Percentiles rank a stretch among this genome's conserved stretches.
Evolutionary conservation across 64 coral and sea anemone species (phyloP).

Genomic region (Porites lutea): DNA sequence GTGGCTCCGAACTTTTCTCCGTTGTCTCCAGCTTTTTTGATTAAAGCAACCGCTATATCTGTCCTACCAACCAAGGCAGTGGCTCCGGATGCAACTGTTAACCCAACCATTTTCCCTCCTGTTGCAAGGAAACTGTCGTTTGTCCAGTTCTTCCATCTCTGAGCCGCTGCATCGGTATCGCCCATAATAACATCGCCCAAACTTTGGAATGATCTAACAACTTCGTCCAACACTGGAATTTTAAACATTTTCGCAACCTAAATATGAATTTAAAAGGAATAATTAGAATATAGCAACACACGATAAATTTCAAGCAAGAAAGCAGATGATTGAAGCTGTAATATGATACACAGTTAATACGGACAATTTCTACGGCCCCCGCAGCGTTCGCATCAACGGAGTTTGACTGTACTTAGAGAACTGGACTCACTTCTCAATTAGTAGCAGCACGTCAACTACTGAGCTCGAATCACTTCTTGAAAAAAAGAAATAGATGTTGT

Average conservation of each 20-base stretch:
- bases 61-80: neutral
- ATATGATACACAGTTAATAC: too few relatives aligned
- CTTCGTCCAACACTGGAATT: neutral
- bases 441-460: too few relatives aligned
- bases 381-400: too few relatives aligned
- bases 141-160: neutral
- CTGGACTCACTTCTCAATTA: too few relatives aligned
- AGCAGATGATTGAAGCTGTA: too few relatives aligned
- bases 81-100: conserved; percentile 1
- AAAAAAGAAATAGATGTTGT: too few relatives aligned
- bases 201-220: conserved; percentile 1
- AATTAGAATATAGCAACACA: too few relatives aligned
- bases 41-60: neutral
- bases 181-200: neutral
- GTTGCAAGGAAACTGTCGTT: conserved; percentile 10
- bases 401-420: too few relatives aligned
- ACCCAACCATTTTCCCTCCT: neutral
- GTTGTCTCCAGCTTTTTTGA: neutral
- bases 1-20: neutral
- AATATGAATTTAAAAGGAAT: too few relatives aligned
- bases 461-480: too few relatives aligned
- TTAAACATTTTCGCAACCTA: conserved; percentile 6
- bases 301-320: too few relatives aligned
- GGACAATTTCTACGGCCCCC: too few relatives aligned
- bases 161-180: neutral